A percentile compares a stretch with the other conserved stretches of the same genome.
phyloP scores from a whole-genome alignment of 2,797 vertebrate genomes.

The Gorsachius magnificus region DNA sequence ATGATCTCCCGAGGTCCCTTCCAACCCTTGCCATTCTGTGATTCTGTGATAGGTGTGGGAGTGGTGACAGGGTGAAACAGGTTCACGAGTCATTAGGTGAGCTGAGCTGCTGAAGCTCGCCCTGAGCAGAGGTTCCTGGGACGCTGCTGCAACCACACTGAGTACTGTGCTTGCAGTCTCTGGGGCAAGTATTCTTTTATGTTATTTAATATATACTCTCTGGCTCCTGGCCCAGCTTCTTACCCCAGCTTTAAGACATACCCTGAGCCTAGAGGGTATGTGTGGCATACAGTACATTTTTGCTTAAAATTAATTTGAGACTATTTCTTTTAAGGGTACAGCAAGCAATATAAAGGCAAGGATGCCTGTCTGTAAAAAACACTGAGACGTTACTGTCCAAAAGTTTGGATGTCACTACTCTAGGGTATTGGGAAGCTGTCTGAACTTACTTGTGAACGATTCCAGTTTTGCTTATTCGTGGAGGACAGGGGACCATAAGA shows the following conservation, averaged over 20 bases:
- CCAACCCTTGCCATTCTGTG: too few species aligned
- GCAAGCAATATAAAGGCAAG: neutral
- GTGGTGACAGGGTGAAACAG: neutral
- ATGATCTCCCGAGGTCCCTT: too few species aligned
- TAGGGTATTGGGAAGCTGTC: neutral
- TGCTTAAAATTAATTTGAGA: neutral
- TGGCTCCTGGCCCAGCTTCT: neutral
- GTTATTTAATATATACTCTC: neutral
- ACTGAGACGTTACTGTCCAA: neutral
- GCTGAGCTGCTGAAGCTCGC: neutral
- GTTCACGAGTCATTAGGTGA: neutral
- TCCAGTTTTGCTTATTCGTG: neutral
- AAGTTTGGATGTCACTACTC: neutral
- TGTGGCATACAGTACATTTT: neutral
- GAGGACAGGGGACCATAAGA: neutral
- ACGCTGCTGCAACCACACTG: neutral
- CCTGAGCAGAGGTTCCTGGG: neutral
- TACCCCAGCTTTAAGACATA: neutral
- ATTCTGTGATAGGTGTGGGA: neutral
- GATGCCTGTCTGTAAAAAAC: neutral
- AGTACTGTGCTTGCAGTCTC: neutral
- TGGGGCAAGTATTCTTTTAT: neutral
- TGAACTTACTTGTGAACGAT: neutral
- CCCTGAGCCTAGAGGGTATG: too few species aligned
- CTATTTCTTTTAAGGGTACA: neutral